Conservation (phyloP, 2,797 vertebrate species). For the Vireo griseus region DNA sequence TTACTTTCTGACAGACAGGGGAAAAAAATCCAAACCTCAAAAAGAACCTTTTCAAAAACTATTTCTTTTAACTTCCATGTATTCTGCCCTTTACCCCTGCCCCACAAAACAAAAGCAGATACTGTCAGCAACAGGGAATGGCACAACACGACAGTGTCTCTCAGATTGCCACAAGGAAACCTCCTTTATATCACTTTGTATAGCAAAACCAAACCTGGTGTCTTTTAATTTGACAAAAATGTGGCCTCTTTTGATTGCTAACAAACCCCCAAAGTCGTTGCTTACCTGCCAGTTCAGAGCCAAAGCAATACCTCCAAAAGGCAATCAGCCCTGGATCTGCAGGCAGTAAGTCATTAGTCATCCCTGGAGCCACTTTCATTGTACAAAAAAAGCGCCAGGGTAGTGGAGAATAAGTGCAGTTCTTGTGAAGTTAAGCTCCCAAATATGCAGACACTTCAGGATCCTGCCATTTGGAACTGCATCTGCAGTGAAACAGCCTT, state of each 20-base stretch:
- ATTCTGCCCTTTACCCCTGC: neutral
- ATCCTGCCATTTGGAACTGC: neutral
- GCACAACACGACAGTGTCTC: neutral
- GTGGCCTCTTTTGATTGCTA: accelerated
- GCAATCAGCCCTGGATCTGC: neutral
- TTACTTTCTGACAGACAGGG: neutral
- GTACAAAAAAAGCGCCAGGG: neutral
- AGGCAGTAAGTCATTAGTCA: neutral
- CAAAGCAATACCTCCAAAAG: neutral
- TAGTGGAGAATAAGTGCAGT: neutral
- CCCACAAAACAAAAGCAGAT: neutral
- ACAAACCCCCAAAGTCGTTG: accelerated
- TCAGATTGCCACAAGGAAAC: neutral
- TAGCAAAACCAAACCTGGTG: neutral
- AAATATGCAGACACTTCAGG: neutral
- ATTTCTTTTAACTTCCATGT: neutral
- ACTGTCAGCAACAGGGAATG: neutral
- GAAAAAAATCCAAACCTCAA: neutral
- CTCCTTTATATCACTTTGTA: neutral
- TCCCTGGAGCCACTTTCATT: neutral
- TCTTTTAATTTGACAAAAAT: neutral
- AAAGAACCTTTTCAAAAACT: neutral
- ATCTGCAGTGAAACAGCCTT: neutral
- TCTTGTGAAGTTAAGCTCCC: neutral
- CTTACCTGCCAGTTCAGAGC: neutral